A percentile compares a stretch with the other conserved stretches of the same genome.
These are phyloP conservation scores for Macquaria ambigua DNA, from an alignment of 2,113 vertebrate genomes.

Conservation along the genomic window DNA sequence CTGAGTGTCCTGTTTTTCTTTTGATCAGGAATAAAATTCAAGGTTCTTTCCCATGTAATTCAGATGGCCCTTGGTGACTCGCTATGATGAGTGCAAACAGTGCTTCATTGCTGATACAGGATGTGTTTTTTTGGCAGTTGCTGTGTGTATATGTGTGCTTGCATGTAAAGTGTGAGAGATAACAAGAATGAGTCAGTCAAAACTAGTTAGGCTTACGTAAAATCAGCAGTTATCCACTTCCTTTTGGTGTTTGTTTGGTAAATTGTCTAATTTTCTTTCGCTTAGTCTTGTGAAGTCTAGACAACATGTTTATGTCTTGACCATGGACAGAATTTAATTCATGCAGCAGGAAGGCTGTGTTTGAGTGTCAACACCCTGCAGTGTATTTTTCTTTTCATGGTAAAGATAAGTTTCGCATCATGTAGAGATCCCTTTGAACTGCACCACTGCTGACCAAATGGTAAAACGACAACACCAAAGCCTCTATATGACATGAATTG, in stretches of 20 bases:
- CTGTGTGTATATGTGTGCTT: constrained; percentile 22
- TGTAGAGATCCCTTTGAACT: not conserved
- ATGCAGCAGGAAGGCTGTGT: not conserved
- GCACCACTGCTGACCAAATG: not conserved
- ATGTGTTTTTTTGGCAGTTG: constrained; percentile 21
- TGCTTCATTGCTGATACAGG: constrained; percentile 30
- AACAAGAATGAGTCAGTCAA: constrained; percentile 56
- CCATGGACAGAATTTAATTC: not conserved
- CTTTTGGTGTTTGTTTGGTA: constrained; percentile 32
- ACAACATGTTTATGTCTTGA: constrained; percentile 45
- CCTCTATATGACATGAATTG: constrained; percentile 22
- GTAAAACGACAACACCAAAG: not conserved
- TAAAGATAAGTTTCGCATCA: constrained; percentile 34
- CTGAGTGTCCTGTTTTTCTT: not conserved
- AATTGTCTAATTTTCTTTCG: constrained; percentile 35
- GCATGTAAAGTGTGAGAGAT: constrained; percentile 26
- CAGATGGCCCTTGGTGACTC: constrained; percentile 59
- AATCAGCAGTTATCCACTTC: constrained; percentile 57
- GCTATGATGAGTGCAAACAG: constrained; percentile 44
- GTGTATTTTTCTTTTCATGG: constrained; percentile 30
- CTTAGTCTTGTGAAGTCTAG: constrained; percentile 48
- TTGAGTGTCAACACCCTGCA: constrained; percentile 7
- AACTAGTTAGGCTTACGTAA: constrained; percentile 36
- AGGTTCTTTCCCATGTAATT: constrained; percentile 45
- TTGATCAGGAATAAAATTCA: not conserved